Conservation (phyloP, 2,797 vertebrate genomes). For the Rhinichthys osculus region DNA sequence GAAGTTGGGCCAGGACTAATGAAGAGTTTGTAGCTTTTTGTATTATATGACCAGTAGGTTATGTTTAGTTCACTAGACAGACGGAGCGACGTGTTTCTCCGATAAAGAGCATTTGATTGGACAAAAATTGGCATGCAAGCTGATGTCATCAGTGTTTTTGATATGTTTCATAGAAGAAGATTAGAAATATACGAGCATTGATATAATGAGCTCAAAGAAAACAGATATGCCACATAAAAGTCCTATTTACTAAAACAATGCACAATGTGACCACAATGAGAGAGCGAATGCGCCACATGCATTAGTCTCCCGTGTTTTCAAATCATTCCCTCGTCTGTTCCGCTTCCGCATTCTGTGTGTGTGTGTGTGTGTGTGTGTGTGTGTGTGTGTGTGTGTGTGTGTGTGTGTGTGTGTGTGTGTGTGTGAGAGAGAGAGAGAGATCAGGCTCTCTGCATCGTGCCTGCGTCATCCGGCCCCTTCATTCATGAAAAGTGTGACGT, state of each 20-base stretch:
- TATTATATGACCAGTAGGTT: neutral
- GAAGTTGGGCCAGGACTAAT: neutral
- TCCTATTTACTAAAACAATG: neutral
- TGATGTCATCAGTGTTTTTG: neutral
- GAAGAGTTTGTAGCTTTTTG: neutral
- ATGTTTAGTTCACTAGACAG: neutral
- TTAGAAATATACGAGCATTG: neutral
- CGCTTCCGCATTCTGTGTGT: conserved; percentile 31
- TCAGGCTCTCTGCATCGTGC: conserved; percentile 66
- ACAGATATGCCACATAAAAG: neutral
- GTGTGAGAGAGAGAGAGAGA: conserved; percentile 10
- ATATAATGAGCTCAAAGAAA: neutral
- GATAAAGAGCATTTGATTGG: neutral
- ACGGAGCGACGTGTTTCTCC: neutral
- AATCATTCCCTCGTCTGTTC: conserved; percentile 33
- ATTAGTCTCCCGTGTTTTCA: neutral
- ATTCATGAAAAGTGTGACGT: conserved; percentile 99
- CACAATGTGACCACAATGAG: too few species aligned
- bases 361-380: conserved; percentile 21
- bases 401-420: conserved; percentile 36
- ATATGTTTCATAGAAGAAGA: neutral
- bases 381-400: conserved; percentile 36
- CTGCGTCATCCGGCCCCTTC: conserved; percentile 83
- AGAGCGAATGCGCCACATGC: neutral
- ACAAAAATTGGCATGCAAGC: neutral